phyloP scores from a whole-genome alignment of 2,113 vertebrate species.

The Rhea pennata region DNA sequence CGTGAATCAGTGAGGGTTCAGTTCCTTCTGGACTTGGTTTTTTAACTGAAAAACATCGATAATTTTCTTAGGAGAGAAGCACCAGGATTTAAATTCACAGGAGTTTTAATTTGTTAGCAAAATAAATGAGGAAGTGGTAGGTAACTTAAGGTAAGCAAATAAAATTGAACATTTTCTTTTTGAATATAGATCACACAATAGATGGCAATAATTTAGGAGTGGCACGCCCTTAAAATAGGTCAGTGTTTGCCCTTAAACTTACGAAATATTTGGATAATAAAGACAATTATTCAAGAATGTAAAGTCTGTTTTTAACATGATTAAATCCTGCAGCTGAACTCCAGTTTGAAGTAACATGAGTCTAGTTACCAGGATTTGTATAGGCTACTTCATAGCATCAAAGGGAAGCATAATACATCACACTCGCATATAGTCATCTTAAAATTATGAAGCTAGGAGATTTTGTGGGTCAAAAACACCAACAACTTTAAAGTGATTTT shows the following conservation, averaged over 20 bases:
- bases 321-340: neutral
- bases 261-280: neutral
- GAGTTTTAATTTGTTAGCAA: neutral
- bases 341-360: neutral
- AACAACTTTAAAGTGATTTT: neutral
- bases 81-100: conserved; percentile 6
- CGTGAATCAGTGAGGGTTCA: neutral
- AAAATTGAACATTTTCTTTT: neutral
- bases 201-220: neutral
- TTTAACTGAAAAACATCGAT: conserved; percentile 40
- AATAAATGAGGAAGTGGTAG: neutral
- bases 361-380: neutral
- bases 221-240: neutral
- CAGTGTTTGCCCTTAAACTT: neutral
- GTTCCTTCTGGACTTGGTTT: neutral
- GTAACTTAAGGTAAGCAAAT: neutral
- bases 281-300: neutral
- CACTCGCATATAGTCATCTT: neutral
- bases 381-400: neutral
- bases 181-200: neutral
- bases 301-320: neutral
- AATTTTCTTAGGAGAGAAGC: conserved; percentile 7
- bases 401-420: neutral
- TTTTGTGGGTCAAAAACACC: neutral
- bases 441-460: neutral